Base-by-base conservation (phyloP, 2,113 vertebrate genomes). In the Sciurus niger region DNA sequence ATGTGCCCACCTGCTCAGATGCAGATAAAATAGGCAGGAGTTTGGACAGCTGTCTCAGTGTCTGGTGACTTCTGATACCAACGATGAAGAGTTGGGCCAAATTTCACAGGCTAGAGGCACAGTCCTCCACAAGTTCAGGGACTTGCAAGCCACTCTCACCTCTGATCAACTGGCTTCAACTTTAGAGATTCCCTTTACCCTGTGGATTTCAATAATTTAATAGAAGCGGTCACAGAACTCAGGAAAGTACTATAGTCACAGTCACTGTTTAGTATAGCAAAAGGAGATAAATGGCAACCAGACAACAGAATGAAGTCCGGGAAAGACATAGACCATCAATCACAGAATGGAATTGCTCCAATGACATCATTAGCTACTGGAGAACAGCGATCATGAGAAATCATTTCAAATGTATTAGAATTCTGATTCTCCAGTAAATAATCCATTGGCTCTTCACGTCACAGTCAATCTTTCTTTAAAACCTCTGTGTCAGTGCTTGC, bases 1-100 rank as follows among this genome's bases (percentile, higher is more conserved):
- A 98, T 97, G 97, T 95, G 92, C 93, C 97, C 76, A 94, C 48
- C 84, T 93, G 94, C 92, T 80, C 96, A 72, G n/a, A 95, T 46
- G 87, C 96, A 98, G 97, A 98, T 90, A 96, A 96, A 96, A 98
- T 77, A 84, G 94, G 90, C 76, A 37, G 67, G 96, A 68, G 53
- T 96, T 63, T n/a, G 72, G 84, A 80, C 95, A 96, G 85, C 68
- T 34, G 95, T 90, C 96, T 48, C 55, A 58, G 55, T 58, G 55
- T 97, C 95, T 63, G 65, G 97, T n/a, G 60, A n/a, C 34, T 18
- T 70, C 14, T n/a, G 68, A 70, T 6, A 70, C 32, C 68, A 70
- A n/a, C 12, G 17, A 18, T 11, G 3, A 10, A 18, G 60, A 63
- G 24, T 63, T 63, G 60, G 60, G 60, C 60, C 60, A 28, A 63